These are phyloP conservation scores for Neuroterus valhalla DNA, from an alignment of 1,140 invertebrate genomes.

Conservation along the genomic window DNA sequence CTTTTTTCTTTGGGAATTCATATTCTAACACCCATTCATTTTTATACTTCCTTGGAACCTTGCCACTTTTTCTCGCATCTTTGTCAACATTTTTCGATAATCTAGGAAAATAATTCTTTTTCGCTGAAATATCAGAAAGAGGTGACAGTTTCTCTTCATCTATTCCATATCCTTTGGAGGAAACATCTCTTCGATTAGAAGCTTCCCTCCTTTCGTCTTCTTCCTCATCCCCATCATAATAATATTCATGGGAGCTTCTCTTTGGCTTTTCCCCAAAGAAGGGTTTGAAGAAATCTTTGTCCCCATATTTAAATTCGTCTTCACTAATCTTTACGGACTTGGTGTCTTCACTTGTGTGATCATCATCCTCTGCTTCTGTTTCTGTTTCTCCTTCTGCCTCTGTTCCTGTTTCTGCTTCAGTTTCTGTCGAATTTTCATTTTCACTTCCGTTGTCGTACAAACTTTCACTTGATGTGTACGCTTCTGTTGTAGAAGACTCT, in stretches of 20 bases:
- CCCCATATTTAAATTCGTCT: conserved; percentile 14
- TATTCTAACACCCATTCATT: conserved; percentile 77
- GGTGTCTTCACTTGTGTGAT: background rate
- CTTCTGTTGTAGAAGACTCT: background rate
- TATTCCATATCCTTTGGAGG: conserved; percentile 40
- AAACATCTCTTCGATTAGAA: conserved; percentile 36
- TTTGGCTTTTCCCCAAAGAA: background rate
- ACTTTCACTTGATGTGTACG: background rate
- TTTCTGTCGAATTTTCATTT: background rate
- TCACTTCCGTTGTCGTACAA: background rate
- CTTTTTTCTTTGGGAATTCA: conserved; percentile 53
- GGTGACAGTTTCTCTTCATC: background rate
- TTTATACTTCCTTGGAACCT: conserved; percentile 67
- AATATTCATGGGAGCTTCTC: background rate
- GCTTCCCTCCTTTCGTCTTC: conserved; percentile 18
- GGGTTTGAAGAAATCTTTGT: conserved; percentile 5
- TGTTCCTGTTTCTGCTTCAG: too few species aligned
- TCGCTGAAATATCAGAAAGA: conserved; percentile 36
- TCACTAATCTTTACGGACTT: conserved; percentile 2
- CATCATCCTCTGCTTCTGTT: background rate
- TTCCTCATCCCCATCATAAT: conserved; percentile 29
- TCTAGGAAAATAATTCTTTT: conserved; percentile 49
- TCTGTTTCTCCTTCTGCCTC: background rate
- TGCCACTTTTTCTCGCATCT: conserved; percentile 67
- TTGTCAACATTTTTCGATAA: conserved; percentile 57